Base-by-base conservation (phyloP, 2,113 vertebrate species). In the Protomyctophum bolini region DNA sequence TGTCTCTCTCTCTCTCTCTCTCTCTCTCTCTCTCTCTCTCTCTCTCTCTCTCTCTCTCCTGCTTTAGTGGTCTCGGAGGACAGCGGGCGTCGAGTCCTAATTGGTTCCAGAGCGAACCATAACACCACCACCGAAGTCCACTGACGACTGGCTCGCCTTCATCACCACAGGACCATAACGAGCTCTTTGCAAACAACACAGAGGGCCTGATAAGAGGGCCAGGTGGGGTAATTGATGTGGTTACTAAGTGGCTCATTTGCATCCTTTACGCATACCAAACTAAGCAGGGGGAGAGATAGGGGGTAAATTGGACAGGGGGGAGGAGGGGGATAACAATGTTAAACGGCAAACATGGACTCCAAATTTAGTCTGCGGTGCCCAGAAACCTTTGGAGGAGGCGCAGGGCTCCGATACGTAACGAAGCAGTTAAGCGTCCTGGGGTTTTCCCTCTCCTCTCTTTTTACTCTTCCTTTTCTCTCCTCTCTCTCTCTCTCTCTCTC, bases 231-330 rank as follows among this genome's bases (percentile, higher is more conserved):
- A 98, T 96, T 97, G 96, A 97, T 95, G 94, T 95, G 95, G 94
- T 96, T 97, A 96, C 95, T 96, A 96, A 96, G 93, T 94, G 94
- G 95, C 95, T 95, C 92, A 97, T 98, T 97, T 98, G 95, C 95
- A 97, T 96, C 95, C 75, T 96, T 96, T 95, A 96, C 91, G 93
- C 95, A 94, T 85, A 87, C 94, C 93, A 92, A 87, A 84, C 76
- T 80, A 82, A 77, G 80, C 46, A 68, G 55, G 64, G 60, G 66
- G 67, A 83, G 73, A 73, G 88, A 81, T 58, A 93, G 94, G 90
- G 92, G 93, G 90, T 93, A 95, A 84, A 88, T 84, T 83, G 68
- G 75, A 76, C 47, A 66, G 63, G 56, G 72, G 67, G 63, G 56
- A 70, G 67, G 79, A 14, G 71, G 78, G 55, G 66, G 72, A 77